phyloP scores from a whole-genome alignment of 2,113 vertebrate species.

The Oostethus manadensis region DNA sequence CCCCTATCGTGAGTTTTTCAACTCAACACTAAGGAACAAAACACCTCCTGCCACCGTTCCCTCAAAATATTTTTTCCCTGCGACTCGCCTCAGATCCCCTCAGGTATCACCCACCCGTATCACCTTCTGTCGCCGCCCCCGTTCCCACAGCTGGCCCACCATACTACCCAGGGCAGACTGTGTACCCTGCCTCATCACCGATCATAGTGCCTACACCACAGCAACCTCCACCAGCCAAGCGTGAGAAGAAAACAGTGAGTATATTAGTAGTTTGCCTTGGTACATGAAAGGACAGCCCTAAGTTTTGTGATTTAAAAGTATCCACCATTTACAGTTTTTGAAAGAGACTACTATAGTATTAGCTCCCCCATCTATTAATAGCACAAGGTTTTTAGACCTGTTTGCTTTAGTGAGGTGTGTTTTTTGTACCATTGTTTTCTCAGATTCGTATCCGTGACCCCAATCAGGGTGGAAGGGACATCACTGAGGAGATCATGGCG shows the following conservation, averaged over 20 bases:
- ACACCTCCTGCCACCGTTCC: background rate
- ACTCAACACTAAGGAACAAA: background rate
- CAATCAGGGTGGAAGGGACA: slow-evolving; percentile 94
- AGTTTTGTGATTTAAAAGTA: background rate
- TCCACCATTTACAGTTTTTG: background rate
- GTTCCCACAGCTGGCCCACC: slow-evolving; percentile 73
- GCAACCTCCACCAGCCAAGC: slow-evolving; percentile 85
- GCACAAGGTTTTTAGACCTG: slow-evolving; percentile 7
- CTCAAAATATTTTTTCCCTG: slow-evolving; percentile 4
- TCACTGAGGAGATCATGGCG: slow-evolving; percentile 99
- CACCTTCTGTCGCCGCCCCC: slow-evolving; percentile 54
- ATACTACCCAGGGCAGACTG: slow-evolving; percentile 89
- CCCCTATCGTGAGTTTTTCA: slow-evolving; percentile 83
- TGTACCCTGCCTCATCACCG: slow-evolving; percentile 87
- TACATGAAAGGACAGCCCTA: background rate
- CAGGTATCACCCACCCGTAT: slow-evolving; percentile 62
- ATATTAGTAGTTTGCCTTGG: slow-evolving; percentile 20
- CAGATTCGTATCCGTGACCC: slow-evolving; percentile 98
- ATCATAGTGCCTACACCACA: slow-evolving; percentile 98
- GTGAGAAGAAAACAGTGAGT: slow-evolving; percentile 96
- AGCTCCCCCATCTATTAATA: background rate
- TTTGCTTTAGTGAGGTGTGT: slow-evolving; percentile 55
- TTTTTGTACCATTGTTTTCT: slow-evolving; percentile 54
- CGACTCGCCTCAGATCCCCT: slow-evolving; percentile 50
- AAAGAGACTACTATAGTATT: too few relatives aligned